Base-by-base conservation (phyloP, 2,888 invertebrate genomes). In the Caradrina clavipalpis region DNA sequence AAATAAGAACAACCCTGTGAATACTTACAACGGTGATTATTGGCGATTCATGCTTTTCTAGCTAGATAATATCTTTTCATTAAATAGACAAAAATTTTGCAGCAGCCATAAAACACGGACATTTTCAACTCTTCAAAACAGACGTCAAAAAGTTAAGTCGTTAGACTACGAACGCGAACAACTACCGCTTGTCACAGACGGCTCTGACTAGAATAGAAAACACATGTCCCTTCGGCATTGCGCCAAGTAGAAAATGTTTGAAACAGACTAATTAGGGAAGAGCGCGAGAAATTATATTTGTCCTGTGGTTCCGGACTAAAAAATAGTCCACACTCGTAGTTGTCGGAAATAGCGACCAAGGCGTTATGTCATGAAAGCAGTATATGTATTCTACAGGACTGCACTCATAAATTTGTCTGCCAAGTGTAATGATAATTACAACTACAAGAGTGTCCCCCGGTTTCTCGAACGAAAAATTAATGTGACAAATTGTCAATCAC, bases 141-240 rank as follows among this genome's bases (percentile, higher is more conserved):
- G 49, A 26, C 11, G 59, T 26, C 62, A 79, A 63, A 78, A 79
- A 76, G 62, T 79, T 79, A 42, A 39, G 56, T 76, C 80, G 22
- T 76, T 76, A 59, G 17, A 56, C 51, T 57, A 68, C 56, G 62
- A 50, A 59, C 49, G 47, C 47, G 26, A 26, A 53, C 62, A 55
- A 62, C 67, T 62, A 51, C 47, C 49, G 59, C 54, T 79, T 68
- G 80, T 68, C 39, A 64, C 45, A 68, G 79, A 75, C 59, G 75
- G 19, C 19, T 79, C 22, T 11, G 59, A 79, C 62, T 66, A 62
- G 67, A 76, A 76, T 74, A 76, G 80, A 75, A 74, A 79, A 79
- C 76, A 76, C 56, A 63, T 69, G 61, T 69, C 51, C 47, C 31
- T 63, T 57, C 56, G 67, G 76, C 63, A 72, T 55, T 42, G 64